phyloP scores from a whole-genome alignment of 2,113 vertebrate species.

The Pedetes capensis region DNA sequence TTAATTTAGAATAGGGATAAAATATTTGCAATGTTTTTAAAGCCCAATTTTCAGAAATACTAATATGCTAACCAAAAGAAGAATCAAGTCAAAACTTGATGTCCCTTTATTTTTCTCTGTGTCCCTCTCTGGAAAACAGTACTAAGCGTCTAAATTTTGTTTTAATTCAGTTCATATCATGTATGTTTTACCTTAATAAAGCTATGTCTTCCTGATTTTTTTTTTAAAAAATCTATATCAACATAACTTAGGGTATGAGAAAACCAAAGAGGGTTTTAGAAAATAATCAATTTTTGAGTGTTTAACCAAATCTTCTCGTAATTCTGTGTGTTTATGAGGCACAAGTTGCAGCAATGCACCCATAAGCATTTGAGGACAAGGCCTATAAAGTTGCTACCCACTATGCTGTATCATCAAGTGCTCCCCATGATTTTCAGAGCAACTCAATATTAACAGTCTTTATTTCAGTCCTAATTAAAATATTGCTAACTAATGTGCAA shows the following conservation, averaged over 20 bases:
- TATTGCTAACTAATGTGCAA: background rate
- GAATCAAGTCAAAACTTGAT: background rate
- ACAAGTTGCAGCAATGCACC: background rate
- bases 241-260: background rate
- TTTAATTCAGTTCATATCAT: background rate
- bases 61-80: background rate
- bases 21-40: background rate
- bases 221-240: background rate
- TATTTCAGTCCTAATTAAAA: background rate
- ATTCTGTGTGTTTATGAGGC: background rate
- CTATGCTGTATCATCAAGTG: rapidly evolving
- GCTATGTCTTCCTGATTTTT: background rate
- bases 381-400: background rate
- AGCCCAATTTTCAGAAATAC: background rate
- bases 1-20: background rate
- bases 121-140: background rate
- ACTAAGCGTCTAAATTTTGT: background rate
- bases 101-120: background rate
- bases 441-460: background rate
- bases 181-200: background rate
- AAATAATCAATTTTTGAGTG: background rate
- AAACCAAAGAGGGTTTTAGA: background rate
- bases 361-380: background rate
- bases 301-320: background rate
- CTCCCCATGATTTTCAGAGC: background rate